Conservation (phyloP, 2,888 invertebrate genomes). For the Dryocosmus kuriphilus region DNA sequence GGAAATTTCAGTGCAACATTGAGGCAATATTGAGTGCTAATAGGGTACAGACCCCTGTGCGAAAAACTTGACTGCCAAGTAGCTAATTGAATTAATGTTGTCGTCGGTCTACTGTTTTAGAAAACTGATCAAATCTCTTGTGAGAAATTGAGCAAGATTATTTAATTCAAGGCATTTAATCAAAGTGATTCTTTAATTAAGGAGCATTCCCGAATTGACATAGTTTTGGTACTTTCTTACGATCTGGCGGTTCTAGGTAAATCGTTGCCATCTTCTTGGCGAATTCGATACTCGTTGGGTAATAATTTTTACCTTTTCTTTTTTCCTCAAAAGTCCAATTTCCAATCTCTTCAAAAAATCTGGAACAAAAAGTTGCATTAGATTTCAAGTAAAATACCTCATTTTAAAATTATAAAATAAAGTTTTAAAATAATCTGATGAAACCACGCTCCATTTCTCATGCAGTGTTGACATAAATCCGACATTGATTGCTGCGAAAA, state of each 20-base stretch:
- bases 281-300: neutral
- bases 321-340: neutral
- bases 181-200: neutral
- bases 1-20: too few relatives aligned
- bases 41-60: too few relatives aligned
- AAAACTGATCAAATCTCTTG: neutral
- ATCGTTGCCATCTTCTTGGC: neutral
- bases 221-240: neutral
- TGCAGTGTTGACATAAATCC: neutral
- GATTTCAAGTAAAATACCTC: neutral
- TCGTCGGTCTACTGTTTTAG: conserved; percentile 26
- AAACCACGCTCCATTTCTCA: neutral
- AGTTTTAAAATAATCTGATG: too few relatives aligned
- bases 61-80: conserved; percentile 25
- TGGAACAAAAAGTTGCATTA: neutral
- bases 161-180: neutral
- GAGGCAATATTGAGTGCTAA: too few relatives aligned
- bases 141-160: conserved; percentile 15
- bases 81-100: conserved; percentile 29
- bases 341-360: neutral
- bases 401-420: too few relatives aligned
- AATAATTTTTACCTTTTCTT: neutral
- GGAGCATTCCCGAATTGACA: neutral
- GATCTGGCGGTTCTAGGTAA: neutral
- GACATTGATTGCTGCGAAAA: neutral